A percentile compares a stretch with the other conserved stretches of the same genome.
These are phyloP conservation scores for Sceloporus tristichus DNA, from an alignment of 2,113 vertebrate genomes.

Conservation along the genomic window DNA sequence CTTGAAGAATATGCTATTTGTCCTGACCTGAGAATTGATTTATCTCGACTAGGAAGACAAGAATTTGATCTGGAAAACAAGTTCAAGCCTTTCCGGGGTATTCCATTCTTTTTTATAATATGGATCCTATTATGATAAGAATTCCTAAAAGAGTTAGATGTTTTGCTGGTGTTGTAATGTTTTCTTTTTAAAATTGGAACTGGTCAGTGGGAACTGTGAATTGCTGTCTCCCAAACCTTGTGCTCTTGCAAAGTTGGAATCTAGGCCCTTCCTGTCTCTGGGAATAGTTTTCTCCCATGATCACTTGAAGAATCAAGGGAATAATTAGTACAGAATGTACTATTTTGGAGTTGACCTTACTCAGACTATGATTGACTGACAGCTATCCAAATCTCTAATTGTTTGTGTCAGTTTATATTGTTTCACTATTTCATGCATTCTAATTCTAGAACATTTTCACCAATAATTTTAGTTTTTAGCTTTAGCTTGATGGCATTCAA, in stretches of 20 bases:
- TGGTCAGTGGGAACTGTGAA: not conserved
- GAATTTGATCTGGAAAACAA: slow-evolving; percentile 99
- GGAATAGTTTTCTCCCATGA: too few species aligned
- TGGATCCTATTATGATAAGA: not conserved
- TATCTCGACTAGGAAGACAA: slow-evolving; percentile 94
- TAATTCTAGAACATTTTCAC: not conserved
- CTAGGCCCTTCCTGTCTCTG: not conserved
- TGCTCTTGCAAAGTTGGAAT: not conserved
- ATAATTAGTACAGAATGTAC: not conserved
- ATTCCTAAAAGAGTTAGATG: not conserved
- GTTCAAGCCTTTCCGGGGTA: slow-evolving; percentile 99
- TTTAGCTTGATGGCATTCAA: not conserved
- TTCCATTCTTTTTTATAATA: slow-evolving; percentile 32
- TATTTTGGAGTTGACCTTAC: not conserved
- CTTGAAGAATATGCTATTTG: slow-evolving; percentile 97
- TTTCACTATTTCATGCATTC: not conserved
- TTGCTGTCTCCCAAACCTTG: not conserved
- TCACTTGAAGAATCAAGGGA: not conserved
- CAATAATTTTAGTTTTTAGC: not conserved
- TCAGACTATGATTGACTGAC: not conserved
- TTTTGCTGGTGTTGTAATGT: not conserved
- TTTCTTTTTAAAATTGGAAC: not conserved
- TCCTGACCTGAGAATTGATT: slow-evolving; percentile 93
- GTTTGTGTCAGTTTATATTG: not conserved
- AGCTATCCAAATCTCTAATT: not conserved